Percentiles rank a stretch among this genome's conserved stretches.
Evolutionary conservation across 1,140 invertebrate genomes (phyloP).

Genomic region (Drosophila subobscura): DNA sequence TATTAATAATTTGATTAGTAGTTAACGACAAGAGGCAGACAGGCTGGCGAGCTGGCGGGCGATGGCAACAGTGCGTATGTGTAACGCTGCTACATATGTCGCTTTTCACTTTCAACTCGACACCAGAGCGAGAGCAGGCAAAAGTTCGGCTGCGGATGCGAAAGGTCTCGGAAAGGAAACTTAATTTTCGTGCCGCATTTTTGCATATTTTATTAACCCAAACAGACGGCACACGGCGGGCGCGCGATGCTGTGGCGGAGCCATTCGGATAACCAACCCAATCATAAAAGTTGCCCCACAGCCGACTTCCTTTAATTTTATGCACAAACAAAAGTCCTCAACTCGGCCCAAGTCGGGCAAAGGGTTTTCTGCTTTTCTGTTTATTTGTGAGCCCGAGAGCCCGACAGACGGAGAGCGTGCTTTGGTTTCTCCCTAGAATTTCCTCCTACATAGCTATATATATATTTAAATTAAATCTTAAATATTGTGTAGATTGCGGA

Average conservation of each 20-base stretch:
- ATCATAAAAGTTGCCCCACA: slow-evolving; percentile 70
- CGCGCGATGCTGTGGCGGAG: slow-evolving; percentile 23
- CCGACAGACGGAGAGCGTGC: slow-evolving; percentile 21
- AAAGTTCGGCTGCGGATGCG: slow-evolving; percentile 2
- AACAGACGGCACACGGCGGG: slow-evolving; percentile 65
- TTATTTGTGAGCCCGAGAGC: slow-evolving; percentile 43
- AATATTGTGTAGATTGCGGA: slow-evolving; percentile 50
- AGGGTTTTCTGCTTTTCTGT: slow-evolving; percentile 32
- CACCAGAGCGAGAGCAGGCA: not conserved
- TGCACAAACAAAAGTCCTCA: slow-evolving; percentile 72
- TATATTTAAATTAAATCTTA: slow-evolving; percentile 74
- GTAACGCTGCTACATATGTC: slow-evolving; percentile 42
- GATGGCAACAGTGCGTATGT: slow-evolving; percentile 52
- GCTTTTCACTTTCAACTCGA: slow-evolving; percentile 1
- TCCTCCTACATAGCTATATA: slow-evolving; percentile 15
- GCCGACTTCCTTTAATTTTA: slow-evolving; percentile 67
- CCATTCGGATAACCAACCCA: slow-evolving; percentile 46
- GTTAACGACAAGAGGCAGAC: slow-evolving; percentile 5
- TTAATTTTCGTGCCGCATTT: slow-evolving; percentile 73
- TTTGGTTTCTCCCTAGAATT: slow-evolving; percentile 36
- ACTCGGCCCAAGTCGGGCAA: slow-evolving; percentile 46
- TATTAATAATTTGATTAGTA: slow-evolving; percentile 79
- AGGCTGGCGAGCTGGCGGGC: too few species aligned
- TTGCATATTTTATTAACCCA: slow-evolving; percentile 80
- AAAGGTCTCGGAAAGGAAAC: slow-evolving; percentile 66